Evolutionary conservation across 2,888 invertebrate genomes (phyloP).

Genomic region (Thysanoteuthis rhombus): DNA sequence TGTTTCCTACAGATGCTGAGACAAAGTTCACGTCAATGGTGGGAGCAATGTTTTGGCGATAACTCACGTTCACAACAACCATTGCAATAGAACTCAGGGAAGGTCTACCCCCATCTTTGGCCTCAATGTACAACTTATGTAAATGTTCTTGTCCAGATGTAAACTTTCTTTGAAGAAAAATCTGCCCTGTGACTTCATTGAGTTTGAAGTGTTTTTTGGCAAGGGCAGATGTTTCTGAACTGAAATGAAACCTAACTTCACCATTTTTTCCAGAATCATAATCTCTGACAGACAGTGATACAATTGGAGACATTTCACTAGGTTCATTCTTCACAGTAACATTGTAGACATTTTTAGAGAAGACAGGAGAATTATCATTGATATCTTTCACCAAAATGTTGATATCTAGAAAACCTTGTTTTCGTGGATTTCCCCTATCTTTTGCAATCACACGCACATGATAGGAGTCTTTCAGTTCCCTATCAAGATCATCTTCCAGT

Average conservation of each 20-base stretch:
- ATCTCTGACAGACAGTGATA: constrained; percentile 80
- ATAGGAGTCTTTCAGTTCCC: constrained; percentile 51
- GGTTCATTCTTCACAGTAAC: constrained; percentile 49
- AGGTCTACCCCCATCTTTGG: constrained; percentile 49
- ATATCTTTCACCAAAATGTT: constrained; percentile 50
- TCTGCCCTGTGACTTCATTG: constrained; percentile 86
- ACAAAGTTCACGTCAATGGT: constrained; percentile 84
- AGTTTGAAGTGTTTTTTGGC: constrained; percentile 69
- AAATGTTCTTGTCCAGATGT: constrained; percentile 83
- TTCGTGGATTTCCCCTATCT: constrained; percentile 52
- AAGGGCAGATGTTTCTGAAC: constrained; percentile 46
- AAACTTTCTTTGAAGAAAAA: constrained; percentile 80
- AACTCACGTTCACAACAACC: constrained; percentile 75
- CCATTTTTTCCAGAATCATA: constrained; percentile 84
- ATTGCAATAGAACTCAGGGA: constrained; percentile 69
- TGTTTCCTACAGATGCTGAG: constrained; percentile 74
- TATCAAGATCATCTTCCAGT: constrained; percentile 48
- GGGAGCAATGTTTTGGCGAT: constrained; percentile 67
- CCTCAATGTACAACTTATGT: constrained; percentile 73
- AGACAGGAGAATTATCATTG: constrained; percentile 57
- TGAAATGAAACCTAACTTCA: constrained; percentile 68
- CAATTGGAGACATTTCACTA: constrained; percentile 43
- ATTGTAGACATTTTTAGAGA: constrained; percentile 48
- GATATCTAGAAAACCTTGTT: background rate
- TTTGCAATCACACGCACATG: constrained; percentile 50